Percentiles rank a stretch among this genome's conserved stretches.
phyloP scores from a whole-genome alignment of 2,113 vertebrate genomes.

The Chloropsis hardwickii region DNA sequence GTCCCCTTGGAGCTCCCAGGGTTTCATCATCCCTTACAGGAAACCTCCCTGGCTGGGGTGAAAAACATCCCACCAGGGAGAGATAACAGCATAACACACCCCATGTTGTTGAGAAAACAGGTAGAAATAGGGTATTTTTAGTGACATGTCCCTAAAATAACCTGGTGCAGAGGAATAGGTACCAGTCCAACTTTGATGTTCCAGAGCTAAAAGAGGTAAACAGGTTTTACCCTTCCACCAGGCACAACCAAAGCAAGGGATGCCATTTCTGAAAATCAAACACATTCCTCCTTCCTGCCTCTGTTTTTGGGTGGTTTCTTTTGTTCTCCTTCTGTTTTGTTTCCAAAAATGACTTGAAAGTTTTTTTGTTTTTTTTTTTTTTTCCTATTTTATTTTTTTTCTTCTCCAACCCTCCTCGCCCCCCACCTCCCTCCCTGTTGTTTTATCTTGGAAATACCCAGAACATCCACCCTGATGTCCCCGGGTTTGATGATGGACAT shows the following conservation, averaged over 20 bases:
- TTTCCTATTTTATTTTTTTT: background rate
- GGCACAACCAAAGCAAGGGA: background rate
- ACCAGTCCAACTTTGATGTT: background rate
- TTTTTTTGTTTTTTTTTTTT: background rate
- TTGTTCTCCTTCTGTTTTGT: conserved; percentile 2
- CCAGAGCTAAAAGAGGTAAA: background rate
- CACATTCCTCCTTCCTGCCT: background rate
- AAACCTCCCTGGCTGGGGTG: background rate
- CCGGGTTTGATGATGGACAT: conserved; percentile 67
- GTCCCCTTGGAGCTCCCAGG: background rate
- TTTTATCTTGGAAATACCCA: conserved; percentile 56
- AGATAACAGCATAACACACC: background rate
- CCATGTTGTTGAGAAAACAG: background rate
- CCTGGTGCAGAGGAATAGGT: background rate
- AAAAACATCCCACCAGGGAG: background rate
- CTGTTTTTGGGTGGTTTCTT: conserved; percentile 20
- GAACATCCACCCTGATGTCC: conserved; percentile 62
- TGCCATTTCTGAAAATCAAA: background rate
- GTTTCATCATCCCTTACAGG: background rate
- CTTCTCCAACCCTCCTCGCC: background rate
- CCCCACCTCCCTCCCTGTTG: background rate
- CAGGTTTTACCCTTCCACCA: background rate
- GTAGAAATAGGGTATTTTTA: background rate
- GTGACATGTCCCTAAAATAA: rapidly evolving
- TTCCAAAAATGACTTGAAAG: conserved; percentile 54